Conservation (phyloP, 2,888 invertebrate species). For the Megamerina dolium region DNA sequence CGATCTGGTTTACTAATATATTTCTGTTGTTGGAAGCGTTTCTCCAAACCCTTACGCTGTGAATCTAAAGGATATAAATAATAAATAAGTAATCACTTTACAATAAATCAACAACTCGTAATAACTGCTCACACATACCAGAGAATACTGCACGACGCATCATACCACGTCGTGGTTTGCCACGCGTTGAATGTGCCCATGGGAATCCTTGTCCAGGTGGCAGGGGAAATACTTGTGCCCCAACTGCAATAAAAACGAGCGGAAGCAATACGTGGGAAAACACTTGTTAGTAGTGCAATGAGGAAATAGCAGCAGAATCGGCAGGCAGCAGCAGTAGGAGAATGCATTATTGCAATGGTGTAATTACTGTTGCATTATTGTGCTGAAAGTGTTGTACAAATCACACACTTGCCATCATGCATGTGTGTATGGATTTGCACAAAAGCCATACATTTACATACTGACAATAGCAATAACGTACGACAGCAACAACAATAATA, state of each 20-base stretch:
- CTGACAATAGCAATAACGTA: too few species aligned
- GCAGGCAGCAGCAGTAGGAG: background rate
- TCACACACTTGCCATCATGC: constrained; percentile 6
- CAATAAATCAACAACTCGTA: constrained; percentile 1
- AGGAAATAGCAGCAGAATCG: background rate
- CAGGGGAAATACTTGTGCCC: constrained; percentile 58
- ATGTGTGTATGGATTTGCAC: constrained; percentile 9
- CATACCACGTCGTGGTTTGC: constrained; percentile 93
- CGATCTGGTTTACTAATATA: constrained; percentile 98
- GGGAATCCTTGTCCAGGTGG: constrained; percentile 64
- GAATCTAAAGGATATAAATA: constrained; percentile 56
- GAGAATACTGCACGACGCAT: constrained; percentile 96
- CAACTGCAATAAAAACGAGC: constrained; percentile 46
- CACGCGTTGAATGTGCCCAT: constrained; percentile 86
- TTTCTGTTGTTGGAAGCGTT: constrained; percentile 93
- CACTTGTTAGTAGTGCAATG: constrained; percentile 5
- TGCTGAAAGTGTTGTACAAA: constrained; percentile 18
- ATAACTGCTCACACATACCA: constrained; percentile 33
- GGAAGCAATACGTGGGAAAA: constrained; percentile 27
- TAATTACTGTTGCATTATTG: constrained; percentile 27
- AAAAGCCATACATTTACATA: too few species aligned
- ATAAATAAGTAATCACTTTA: constrained; percentile 6
- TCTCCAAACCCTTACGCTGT: constrained; percentile 91
- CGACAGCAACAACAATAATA: too few species aligned
- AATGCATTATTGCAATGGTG: constrained; percentile 16